Conservation (phyloP, 2,113 vertebrate genomes). For the Vimba vimba region DNA sequence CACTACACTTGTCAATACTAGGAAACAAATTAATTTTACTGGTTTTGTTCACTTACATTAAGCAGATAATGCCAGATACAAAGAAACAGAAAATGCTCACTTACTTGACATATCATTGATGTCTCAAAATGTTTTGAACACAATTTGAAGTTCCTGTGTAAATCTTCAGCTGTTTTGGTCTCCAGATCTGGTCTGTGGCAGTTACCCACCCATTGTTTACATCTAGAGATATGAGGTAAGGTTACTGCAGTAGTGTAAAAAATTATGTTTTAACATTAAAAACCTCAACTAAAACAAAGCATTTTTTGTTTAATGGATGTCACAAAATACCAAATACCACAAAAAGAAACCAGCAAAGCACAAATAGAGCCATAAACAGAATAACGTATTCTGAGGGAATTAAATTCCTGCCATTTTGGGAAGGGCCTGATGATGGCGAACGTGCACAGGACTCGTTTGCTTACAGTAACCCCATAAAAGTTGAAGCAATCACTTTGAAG, state of each 20-base stretch:
- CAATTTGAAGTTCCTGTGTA: constrained; percentile 90
- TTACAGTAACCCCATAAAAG: constrained; percentile 34
- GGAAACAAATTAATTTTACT: neutral
- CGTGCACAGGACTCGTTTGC: constrained; percentile 2
- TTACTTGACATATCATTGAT: constrained; percentile 91
- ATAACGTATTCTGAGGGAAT: neutral
- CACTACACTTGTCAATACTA: neutral
- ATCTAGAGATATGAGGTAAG: constrained; percentile 74
- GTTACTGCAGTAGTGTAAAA: constrained; percentile 28
- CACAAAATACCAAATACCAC: neutral
- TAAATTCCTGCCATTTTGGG: constrained; percentile 32
- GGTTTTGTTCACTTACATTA: neutral
- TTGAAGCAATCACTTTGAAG: constrained; percentile 9
- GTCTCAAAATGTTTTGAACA: constrained; percentile 96
- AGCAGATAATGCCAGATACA: neutral
- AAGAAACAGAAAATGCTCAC: constrained; percentile 42
- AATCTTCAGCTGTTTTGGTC: constrained; percentile 88
- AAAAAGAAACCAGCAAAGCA: neutral
- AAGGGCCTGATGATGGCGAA: constrained; percentile 53
- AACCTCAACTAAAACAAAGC: neutral
- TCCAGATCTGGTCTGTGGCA: constrained; percentile 90
- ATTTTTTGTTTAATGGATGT: neutral
- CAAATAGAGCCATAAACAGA: neutral
- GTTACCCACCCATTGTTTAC: constrained; percentile 93
- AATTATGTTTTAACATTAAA: neutral